Evolutionary conservation across 2,888 invertebrate species (phyloP).

Genomic region (Protula sp.): DNA sequence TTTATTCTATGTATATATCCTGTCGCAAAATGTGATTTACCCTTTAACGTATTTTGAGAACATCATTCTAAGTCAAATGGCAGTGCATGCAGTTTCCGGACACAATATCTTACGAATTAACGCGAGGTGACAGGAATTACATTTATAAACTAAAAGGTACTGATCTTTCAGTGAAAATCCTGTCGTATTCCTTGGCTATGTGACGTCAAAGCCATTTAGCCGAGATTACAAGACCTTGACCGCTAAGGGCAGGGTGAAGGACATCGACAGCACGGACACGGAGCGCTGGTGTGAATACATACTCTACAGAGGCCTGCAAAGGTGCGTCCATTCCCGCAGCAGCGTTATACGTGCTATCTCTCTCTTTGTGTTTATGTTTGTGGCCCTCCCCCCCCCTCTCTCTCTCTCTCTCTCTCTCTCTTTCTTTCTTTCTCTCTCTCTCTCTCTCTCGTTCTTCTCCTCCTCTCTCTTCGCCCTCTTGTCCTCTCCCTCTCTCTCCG

Average conservation of each 20-base stretch:
- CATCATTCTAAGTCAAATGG: no score
- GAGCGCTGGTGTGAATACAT: constrained; percentile 55
- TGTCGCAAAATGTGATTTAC: no score
- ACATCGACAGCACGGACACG: constrained; percentile 50
- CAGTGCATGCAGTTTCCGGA: no score
- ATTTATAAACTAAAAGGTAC: no score
- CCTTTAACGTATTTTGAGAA: no score
- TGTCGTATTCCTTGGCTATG: constrained; percentile 53
- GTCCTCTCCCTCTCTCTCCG: not conserved
- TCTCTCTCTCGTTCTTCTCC: no score
- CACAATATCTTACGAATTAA: no score
- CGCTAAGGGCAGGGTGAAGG: constrained; percentile 40
- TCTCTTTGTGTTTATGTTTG: not conserved
- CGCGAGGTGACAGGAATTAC: no score
- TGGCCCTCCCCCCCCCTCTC: not conserved
- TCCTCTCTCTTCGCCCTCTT: not conserved
- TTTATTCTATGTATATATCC: no score
- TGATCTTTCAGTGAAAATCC: constrained; percentile 40
- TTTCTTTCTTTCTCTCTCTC: not conserved
- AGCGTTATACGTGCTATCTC: not conserved
- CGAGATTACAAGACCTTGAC: constrained; percentile 44
- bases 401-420: not conserved
- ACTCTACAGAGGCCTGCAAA: constrained; percentile 49
- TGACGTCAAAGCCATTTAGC: constrained; percentile 52
- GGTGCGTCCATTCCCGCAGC: no score